Percentiles rank a stretch among this genome's conserved stretches.
Conservation (phyloP, 53 echinoderm and acorn worm species). For the Crossaster papposus region DNA sequence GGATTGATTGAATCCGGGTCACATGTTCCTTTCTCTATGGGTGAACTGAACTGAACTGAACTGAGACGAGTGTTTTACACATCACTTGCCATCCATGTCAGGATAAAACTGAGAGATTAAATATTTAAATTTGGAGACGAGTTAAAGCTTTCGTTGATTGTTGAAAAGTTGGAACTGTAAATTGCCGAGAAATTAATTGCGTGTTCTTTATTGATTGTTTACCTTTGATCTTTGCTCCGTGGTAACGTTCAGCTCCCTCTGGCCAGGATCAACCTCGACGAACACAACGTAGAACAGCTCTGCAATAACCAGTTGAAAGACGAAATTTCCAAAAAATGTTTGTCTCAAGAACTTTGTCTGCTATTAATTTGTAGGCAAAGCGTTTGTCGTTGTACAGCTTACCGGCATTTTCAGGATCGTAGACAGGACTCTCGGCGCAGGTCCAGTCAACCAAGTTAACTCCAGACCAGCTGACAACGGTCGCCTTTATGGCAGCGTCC, state of each 20-base stretch:
- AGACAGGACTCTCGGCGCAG: constrained; percentile 61
- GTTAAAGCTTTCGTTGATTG: too few species aligned
- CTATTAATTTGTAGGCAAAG: not conserved
- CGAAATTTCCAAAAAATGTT: not conserved
- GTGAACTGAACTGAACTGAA: too few species aligned
- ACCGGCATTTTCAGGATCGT: constrained; percentile 34
- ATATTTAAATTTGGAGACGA: not conserved
- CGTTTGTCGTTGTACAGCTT: not conserved
- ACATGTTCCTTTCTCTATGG: too few species aligned
- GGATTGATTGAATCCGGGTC: too few species aligned
- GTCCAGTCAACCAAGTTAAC: constrained; percentile 57
- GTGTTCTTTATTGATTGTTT: not conserved
- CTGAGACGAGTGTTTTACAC: too few species aligned
- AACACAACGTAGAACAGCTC: constrained; percentile 9
- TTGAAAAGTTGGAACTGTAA: too few species aligned
- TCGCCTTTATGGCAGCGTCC: constrained; percentile 12
- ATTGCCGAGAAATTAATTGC: too few species aligned
- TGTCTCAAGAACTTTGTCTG: not conserved
- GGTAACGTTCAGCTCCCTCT: not conserved
- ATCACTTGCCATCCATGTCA: too few species aligned
- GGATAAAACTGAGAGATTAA: too few species aligned
- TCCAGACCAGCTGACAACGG: constrained; percentile 61
- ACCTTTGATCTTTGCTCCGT: constrained; percentile 26
- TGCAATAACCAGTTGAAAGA: not conserved
- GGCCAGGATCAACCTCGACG: constrained; percentile 16